These are phyloP conservation scores for Pelusios castaneus DNA, from an alignment of 2,113 vertebrate species.

Conservation along the genomic window DNA sequence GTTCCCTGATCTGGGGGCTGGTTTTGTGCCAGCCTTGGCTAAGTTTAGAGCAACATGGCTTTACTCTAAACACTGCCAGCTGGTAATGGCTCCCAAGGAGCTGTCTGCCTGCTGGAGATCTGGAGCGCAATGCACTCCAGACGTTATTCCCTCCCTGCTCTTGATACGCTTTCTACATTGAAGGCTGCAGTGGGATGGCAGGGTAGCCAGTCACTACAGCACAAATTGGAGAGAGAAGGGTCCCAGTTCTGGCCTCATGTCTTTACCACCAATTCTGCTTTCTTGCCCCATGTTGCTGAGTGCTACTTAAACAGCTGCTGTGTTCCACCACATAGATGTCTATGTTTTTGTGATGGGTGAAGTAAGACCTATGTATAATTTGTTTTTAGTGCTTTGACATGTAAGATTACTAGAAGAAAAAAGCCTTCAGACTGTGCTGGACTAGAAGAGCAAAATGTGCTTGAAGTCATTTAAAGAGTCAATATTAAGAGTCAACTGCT, in stretches of 20 bases:
- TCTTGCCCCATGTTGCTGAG: neutral
- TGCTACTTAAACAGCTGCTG: neutral
- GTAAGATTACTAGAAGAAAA: neutral
- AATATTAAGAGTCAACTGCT: neutral
- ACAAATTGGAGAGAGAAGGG: neutral
- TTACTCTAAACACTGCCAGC: neutral
- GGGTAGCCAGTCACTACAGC: neutral
- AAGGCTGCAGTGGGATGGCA: neutral
- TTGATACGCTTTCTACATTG: neutral
- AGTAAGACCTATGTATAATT: neutral
- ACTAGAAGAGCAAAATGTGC: neutral
- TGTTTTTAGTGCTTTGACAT: neutral
- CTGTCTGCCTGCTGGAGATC: neutral
- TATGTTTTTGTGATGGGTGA: neutral
- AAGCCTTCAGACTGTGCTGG: neutral
- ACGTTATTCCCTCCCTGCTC: neutral
- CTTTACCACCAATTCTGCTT: neutral
- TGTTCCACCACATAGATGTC: neutral
- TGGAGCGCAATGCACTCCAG: neutral
- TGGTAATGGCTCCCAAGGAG: neutral
- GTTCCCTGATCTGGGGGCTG: neutral
- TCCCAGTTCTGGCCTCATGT: neutral
- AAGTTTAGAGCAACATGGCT: neutral
- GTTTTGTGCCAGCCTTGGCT: neutral
- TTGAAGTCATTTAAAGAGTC: neutral